Conservation (phyloP, 2,113 vertebrate genomes). For the Pogonocichla stellata region DNA sequence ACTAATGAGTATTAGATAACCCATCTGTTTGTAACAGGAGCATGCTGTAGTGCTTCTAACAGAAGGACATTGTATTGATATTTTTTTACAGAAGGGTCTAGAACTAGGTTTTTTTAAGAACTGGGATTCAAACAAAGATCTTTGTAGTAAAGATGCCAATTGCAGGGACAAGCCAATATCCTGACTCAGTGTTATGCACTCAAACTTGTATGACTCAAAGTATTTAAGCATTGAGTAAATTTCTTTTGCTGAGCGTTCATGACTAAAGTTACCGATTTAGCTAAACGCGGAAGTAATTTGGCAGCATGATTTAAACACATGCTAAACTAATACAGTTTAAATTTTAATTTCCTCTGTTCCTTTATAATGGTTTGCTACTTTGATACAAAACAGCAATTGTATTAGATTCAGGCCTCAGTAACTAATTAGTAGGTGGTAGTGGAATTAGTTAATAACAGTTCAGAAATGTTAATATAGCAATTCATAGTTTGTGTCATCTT, state of each 20-base stretch:
- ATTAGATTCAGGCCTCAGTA: constrained; percentile 29
- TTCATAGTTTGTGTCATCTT: neutral
- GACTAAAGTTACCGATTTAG: neutral
- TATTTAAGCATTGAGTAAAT: neutral
- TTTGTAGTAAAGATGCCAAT: neutral
- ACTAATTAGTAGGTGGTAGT: constrained; percentile 9
- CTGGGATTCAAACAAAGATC: neutral
- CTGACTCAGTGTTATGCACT: neutral
- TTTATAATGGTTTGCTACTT: constrained; percentile 58
- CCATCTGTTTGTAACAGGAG: constrained; percentile 63
- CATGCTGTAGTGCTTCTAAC: neutral
- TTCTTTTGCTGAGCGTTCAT: neutral
- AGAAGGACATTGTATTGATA: neutral
- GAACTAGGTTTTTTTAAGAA: neutral
- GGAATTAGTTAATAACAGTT: constrained; percentile 33
- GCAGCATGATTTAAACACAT: constrained; percentile 32
- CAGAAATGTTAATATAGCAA: constrained; percentile 27
- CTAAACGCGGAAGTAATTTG: neutral
- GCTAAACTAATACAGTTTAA: constrained; percentile 58
- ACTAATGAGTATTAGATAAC: constrained; percentile 66
- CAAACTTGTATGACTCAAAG: neutral
- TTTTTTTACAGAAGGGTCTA: neutral
- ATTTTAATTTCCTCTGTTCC: constrained; percentile 56
- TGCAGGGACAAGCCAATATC: neutral
- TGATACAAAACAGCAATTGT: constrained; percentile 1